Evolutionary conservation across 2,113 vertebrate species (phyloP).

Genomic region (Sinocyclocheilus rhinocerous): DNA sequence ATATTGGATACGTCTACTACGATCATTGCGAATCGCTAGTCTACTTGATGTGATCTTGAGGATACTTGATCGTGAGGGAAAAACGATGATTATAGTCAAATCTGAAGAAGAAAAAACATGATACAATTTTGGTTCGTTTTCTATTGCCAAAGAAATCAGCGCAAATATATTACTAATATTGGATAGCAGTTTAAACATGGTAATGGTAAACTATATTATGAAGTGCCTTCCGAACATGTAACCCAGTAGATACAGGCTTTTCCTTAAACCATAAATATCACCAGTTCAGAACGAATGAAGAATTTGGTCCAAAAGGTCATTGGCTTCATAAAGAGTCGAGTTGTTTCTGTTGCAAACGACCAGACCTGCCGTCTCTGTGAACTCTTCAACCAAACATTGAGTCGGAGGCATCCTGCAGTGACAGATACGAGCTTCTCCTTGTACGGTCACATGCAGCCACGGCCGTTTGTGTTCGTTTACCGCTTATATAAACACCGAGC

Average conservation of each 20-base stretch:
- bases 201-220: neutral
- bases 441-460: conserved; percentile 75
- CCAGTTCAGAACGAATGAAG: neutral
- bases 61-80: too few species aligned
- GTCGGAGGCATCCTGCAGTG: neutral
- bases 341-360: neutral
- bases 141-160: too few species aligned
- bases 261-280: neutral
- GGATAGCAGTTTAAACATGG: neutral
- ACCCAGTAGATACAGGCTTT: neutral
- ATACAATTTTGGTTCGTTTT: too few species aligned
- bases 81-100: neutral
- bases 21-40: too few species aligned
- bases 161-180: neutral
- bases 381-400: neutral
- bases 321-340: neutral
- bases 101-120: too few species aligned
- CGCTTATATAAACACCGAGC: conserved; percentile 73
- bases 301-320: neutral
- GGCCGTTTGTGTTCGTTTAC: conserved; percentile 69
- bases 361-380: neutral
- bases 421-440: conserved; percentile 65
- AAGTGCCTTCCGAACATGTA: neutral
- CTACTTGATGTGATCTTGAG: too few species aligned
- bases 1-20: too few species aligned